Percentiles rank a stretch among this genome's conserved stretches.
Conservation (phyloP, 2,113 vertebrate species). For the Tapirus terrestris region DNA sequence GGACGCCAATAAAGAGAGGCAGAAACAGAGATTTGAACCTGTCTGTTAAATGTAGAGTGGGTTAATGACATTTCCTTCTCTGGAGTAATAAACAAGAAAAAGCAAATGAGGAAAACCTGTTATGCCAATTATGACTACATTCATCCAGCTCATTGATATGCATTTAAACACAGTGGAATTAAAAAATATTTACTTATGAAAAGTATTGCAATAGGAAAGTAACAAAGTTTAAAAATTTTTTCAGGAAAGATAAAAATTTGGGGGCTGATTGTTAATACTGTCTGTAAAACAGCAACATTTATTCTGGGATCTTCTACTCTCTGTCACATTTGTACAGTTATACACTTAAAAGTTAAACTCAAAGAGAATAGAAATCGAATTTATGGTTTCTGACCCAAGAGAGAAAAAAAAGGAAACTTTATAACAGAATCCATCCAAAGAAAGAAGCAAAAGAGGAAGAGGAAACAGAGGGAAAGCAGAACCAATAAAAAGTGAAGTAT, state of each 20-base stretch:
- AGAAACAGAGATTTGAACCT: background rate
- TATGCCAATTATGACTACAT: background rate
- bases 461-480: background rate
- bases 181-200: constrained; percentile 44
- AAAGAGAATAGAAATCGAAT: background rate
- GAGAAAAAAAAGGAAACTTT: background rate
- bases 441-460: background rate
- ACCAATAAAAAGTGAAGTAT: background rate
- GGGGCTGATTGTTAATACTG: background rate
- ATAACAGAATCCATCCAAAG: background rate
- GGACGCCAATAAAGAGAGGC: background rate
- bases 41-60: background rate
- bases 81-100: constrained; percentile 70
- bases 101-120: background rate
- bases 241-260: background rate
- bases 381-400: background rate
- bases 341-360: background rate
- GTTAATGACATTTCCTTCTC: constrained; percentile 55
- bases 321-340: background rate
- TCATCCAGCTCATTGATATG: background rate
- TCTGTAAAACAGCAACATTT: background rate
- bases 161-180: constrained; percentile 55
- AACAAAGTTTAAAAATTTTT: constrained; percentile 13
- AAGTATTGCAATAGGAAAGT: background rate
- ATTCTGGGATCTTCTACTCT: background rate